Conservation (phyloP, 2,113 vertebrate genomes). For the Scytalopus superciliaris region DNA sequence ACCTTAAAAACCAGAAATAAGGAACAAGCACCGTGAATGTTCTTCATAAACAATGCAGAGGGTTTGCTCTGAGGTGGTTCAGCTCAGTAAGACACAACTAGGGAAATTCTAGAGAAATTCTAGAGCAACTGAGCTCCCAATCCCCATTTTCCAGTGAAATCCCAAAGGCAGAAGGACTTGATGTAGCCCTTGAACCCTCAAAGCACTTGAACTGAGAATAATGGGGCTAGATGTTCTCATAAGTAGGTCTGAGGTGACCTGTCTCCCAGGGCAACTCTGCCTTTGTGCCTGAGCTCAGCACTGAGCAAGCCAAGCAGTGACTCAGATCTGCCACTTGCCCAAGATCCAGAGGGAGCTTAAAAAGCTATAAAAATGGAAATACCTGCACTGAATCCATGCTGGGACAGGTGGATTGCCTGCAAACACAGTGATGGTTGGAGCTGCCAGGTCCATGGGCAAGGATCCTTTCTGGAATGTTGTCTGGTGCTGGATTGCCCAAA, state of each 20-base stretch:
- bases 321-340: background rate
- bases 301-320: background rate
- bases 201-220: background rate
- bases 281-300: slow-evolving; percentile 4
- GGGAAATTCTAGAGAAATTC: background rate
- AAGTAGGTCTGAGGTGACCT: background rate
- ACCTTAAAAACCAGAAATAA: background rate
- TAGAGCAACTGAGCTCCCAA: background rate
- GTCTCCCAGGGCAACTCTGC: background rate
- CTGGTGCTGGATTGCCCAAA: background rate
- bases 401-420: background rate
- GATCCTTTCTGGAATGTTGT: background rate
- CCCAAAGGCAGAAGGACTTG: background rate
- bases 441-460: too few species aligned
- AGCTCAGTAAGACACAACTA: background rate
- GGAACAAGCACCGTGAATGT: background rate
- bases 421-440: background rate
- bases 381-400: accelerated
- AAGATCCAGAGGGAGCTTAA: background rate
- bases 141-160: background rate
- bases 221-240: background rate
- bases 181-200: background rate
- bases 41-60: background rate
- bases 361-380: background rate
- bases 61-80: background rate